phyloP scores from a whole-genome alignment of 1,140 invertebrate genomes.

The Danaus plexippus region DNA sequence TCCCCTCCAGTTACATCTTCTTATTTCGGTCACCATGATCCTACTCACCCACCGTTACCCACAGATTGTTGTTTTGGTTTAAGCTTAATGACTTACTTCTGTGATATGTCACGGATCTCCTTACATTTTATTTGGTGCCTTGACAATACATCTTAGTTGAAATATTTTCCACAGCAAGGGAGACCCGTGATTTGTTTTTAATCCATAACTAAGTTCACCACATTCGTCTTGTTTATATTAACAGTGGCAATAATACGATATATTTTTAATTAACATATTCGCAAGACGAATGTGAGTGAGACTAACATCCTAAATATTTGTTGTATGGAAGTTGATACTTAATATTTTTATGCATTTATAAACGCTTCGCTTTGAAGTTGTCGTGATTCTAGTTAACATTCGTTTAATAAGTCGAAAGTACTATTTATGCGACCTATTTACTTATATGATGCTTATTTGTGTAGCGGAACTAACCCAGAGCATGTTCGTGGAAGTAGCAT shows the following conservation, averaged over 20 bases:
- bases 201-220: slow-evolving; percentile 20
- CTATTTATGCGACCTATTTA: slow-evolving; percentile 5
- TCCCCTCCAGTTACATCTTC: slow-evolving; percentile 74
- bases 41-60: slow-evolving; percentile 75
- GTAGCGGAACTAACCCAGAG: slow-evolving; percentile 14
- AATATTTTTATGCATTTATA: slow-evolving; percentile 27
- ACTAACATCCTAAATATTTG: slow-evolving; percentile 11
- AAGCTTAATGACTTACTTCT: slow-evolving; percentile 44
- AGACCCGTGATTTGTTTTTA: slow-evolving; percentile 29
- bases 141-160: slow-evolving; percentile 10
- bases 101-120: slow-evolving; percentile 42
- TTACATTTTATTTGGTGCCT: slow-evolving; percentile 45
- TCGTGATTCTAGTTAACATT: slow-evolving; percentile 24
- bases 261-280: slow-evolving; percentile 29
- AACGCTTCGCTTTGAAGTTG: slow-evolving; percentile 29
- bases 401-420: slow-evolving; percentile 5
- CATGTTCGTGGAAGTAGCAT: slow-evolving; percentile 21
- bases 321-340: slow-evolving; percentile 16
- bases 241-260: slow-evolving; percentile 33
- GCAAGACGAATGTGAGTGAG: slow-evolving; percentile 34
- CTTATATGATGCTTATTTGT: slow-evolving; percentile 13
- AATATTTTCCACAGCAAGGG: slow-evolving; percentile 7
- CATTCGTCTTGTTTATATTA: slow-evolving; percentile 36
- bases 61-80: slow-evolving; percentile 71
- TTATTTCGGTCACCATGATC: slow-evolving; percentile 75